Base-by-base conservation (phyloP, 2,797 vertebrate species). In the Platyrinchus mystaceus region DNA sequence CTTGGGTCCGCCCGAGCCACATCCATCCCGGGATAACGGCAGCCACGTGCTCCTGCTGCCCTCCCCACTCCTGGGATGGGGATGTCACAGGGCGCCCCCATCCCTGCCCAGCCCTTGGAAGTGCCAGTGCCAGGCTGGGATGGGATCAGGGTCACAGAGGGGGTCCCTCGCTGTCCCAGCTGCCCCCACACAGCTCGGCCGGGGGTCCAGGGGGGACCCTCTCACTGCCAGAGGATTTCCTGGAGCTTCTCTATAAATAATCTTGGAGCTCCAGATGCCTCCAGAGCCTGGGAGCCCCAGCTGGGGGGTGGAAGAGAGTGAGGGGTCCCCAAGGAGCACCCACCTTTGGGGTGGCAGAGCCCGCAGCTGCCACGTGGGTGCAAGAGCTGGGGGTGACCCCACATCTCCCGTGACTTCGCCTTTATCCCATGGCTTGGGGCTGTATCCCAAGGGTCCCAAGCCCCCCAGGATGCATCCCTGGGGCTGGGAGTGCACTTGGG, bases 351-450 rank as follows among this genome's bases (percentile, higher is more conserved):
- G 59, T 4, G 37, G 24, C 69, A 34, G 18, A 68, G 6, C 39
- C 34, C 49, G 28, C 56, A 63, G 30, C 17, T 62, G 43, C 43
- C 30, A 21, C 5, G 18, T 7, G 39, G 32, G 21, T 18, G 23
- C 13, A 14, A 28, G 39, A 53, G 32, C 14, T 22, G 37, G 34
- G 44, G 34, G 27, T 41, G 24, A 36, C 1, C 12, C 62, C 34
- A 20, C 0, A 2, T 28, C 34, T 63, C 30, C 15, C 10, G 0
- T 0, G 5, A 12, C 6, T 19, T 13, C 18, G 23, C 22, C 14
- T 59, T 23, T 9, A 30, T 49, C 20, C 43, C 3, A 2, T 0
- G 7, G 17, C 7, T 17, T 41, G 23, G 49, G 30, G 26, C 10
- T 44, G n/a, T 23, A n/a, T 30, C 12, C 17, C 0, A 3, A 18